Conservation (phyloP, 1,140 invertebrate species). For the Battus philenor region DNA sequence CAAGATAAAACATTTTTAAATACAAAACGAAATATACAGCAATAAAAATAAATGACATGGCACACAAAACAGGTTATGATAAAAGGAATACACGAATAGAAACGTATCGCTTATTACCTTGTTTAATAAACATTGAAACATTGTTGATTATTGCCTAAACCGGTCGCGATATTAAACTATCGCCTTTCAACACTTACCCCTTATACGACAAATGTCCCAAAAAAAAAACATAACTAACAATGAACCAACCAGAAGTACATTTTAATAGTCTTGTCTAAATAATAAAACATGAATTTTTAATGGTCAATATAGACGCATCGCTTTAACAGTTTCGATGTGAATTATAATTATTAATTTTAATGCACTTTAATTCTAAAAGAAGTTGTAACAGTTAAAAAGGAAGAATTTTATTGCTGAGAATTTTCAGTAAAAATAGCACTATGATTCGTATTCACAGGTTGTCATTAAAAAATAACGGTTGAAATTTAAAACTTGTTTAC, state of each 20-base stretch:
- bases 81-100: slow-evolving; percentile 32
- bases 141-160: slow-evolving; percentile 58
- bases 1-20: too few relatives aligned
- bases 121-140: slow-evolving; percentile 73
- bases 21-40: too few relatives aligned
- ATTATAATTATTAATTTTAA: slow-evolving; percentile 42
- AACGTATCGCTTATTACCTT: slow-evolving; percentile 58
- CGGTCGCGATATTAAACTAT: slow-evolving; percentile 41
- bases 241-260: slow-evolving; percentile 46
- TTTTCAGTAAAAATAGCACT: too few relatives aligned
- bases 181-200: slow-evolving; percentile 27
- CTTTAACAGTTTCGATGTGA: slow-evolving; percentile 48
- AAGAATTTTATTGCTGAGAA: slow-evolving; percentile 28
- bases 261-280: slow-evolving; percentile 58
- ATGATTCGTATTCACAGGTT: too few relatives aligned
- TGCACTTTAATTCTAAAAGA: slow-evolving; percentile 34
- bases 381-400: slow-evolving; percentile 20
- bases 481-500: too few relatives aligned
- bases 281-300: slow-evolving; percentile 54
- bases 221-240: slow-evolving; percentile 57
- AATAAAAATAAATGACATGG: too few relatives aligned
- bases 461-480: too few relatives aligned
- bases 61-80: slow-evolving; percentile 41
- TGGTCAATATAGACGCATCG: slow-evolving; percentile 43
- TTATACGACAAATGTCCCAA: slow-evolving; percentile 46